Evolutionary conservation across 2,113 vertebrate species (phyloP).

Genomic region (Oncorhynchus gorbuscha): DNA sequence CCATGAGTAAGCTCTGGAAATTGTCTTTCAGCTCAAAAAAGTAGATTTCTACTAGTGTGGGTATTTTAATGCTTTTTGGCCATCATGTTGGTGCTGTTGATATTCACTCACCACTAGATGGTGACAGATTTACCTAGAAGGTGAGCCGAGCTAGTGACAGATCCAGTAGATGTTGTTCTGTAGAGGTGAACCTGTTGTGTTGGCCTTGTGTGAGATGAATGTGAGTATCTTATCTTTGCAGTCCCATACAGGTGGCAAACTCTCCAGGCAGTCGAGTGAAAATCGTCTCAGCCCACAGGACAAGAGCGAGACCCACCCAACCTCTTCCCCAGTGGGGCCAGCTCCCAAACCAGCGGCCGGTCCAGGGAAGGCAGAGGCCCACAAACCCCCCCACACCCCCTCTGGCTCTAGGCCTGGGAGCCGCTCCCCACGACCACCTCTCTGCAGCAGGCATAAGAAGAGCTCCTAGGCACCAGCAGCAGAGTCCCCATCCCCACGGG

Average conservation of each 20-base stretch:
- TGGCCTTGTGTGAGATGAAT: constrained; percentile 48
- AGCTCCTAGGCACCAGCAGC: too few relatives aligned
- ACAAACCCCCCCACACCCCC: constrained; percentile 25
- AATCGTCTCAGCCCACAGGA: constrained; percentile 50
- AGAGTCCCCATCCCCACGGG: too few relatives aligned
- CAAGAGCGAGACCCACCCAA: constrained; percentile 36
- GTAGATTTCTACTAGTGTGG: too few relatives aligned
- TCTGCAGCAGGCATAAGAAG: too few relatives aligned
- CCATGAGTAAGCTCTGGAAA: too few relatives aligned
- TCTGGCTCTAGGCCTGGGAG: too few relatives aligned
- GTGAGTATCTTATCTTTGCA: constrained; percentile 59
- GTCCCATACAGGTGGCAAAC: constrained; percentile 53
- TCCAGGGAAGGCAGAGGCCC: constrained; percentile 50
- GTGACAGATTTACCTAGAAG: constrained; percentile 65
- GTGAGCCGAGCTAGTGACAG: constrained; percentile 15
- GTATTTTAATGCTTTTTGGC: not conserved
- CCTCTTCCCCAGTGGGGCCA: constrained; percentile 1
- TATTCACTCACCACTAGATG: constrained; percentile 72
- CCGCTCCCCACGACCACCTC: too few relatives aligned
- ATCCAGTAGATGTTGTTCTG: constrained; percentile 33
- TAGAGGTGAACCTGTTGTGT: constrained; percentile 3
- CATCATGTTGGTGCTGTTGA: not conserved
- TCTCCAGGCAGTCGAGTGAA: constrained; percentile 43
- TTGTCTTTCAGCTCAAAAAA: too few relatives aligned
- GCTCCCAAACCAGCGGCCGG: constrained; percentile 42